Base-by-base conservation (phyloP, 2,113 vertebrate species). In the Panthera leo region DNA sequence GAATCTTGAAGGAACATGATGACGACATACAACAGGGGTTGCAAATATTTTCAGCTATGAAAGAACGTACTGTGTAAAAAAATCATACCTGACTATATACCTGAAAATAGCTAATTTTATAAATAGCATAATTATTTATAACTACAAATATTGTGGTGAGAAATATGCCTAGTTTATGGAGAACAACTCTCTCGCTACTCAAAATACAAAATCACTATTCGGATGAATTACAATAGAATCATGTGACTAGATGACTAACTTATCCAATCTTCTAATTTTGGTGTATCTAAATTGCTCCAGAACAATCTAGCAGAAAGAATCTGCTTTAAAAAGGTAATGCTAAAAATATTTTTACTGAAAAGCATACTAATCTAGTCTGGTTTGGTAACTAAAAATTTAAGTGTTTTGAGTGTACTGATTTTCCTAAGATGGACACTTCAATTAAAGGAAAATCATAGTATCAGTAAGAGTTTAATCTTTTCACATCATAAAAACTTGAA, bases 381-480 rank as follows among this genome's bases (percentile, higher is more conserved):
- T 73, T 61, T 36, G 67, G 34, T 96, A 76, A 19, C 2, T 84
- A 92, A 78, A 91, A 79, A 29, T 51, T 91, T 92, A 75, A 94
- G 31, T 87, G 86, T 88, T 96, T 94, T 73, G 45, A 96, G 61
- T 63, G 1, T 34, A 51, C 93, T 78, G 3, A 19, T 42, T 96
- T 97, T 67, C 68, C 21, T 27, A 85, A 88, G 29, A 68, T 7
- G 84, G 91, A 80, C 21, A 73, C 6, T 89, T 84, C 12, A 89
- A 42, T 89, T 67, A 55, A 71, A 19, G 90, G 58, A 89, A 92
- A 93, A 84, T 51, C 25, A 80, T 58, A 10, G 11, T 79, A n/a
- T 73, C 23, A 67, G n/a, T 34, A 95, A 89, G 48, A 97, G 19
- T 53, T 88, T 85, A 76, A 93, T 76, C 13, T 91, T 93, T 90